A percentile compares a stretch with the other conserved stretches of the same genome.
Conservation (phyloP, 2,888 invertebrate genomes). For the Dermolepida albohirtum region DNA sequence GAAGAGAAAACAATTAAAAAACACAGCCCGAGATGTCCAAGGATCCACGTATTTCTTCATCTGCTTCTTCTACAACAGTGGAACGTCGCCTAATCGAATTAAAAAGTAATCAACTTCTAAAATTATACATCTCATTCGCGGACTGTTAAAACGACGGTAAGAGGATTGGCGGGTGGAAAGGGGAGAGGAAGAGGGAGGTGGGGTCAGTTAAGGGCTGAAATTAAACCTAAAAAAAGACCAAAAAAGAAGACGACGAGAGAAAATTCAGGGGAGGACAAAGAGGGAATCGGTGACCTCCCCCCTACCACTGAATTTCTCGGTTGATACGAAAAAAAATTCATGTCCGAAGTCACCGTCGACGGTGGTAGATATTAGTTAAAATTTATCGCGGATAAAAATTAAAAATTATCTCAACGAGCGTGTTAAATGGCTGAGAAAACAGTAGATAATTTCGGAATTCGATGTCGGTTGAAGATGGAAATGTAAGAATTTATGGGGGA, state of each 20-base stretch:
- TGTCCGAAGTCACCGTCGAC: no score
- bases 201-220: no score
- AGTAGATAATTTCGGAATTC: conserved; percentile 64
- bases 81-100: conserved; percentile 42
- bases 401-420: conserved; percentile 62
- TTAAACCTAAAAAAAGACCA: no score
- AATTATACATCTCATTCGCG: conserved; percentile 43
- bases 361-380: conserved; percentile 22
- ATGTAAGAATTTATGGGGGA: not conserved
- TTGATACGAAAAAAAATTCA: no score
- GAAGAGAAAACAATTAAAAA: conserved; percentile 23
- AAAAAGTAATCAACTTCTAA: conserved; percentile 46
- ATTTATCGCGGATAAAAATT: conserved; percentile 59
- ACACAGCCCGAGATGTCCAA: conserved; percentile 17
- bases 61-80: conserved; percentile 18
- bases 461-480: conserved; percentile 49
- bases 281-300: no score
- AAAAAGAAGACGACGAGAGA: no score
- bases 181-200: no score
- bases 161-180: no score
- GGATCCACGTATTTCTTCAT: conserved; percentile 15
- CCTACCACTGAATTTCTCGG: no score
- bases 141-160: no score
- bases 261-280: no score
- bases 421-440: conserved; percentile 65